These are phyloP conservation scores for Tolypeutes matacus DNA, from an alignment of 2,797 vertebrate genomes.

Conservation along the genomic window DNA sequence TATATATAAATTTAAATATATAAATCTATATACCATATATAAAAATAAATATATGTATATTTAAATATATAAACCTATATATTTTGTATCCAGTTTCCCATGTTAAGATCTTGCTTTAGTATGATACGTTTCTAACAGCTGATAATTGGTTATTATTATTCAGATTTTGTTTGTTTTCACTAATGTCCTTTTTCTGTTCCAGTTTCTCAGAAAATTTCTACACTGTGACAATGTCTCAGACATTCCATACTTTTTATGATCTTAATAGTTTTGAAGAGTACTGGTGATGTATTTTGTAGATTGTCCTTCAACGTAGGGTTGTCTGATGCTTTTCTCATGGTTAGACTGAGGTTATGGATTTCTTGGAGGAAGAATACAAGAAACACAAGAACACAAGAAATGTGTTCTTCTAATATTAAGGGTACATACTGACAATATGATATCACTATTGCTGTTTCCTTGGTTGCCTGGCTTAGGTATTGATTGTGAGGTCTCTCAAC, in stretches of 20 bases:
- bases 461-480: not conserved
- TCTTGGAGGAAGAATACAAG: not conserved
- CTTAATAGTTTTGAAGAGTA: conserved; percentile 23
- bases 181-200: not conserved
- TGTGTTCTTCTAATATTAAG: too few species aligned
- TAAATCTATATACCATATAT: too few species aligned
- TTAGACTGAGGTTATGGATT: not conserved
- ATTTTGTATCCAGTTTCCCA: not conserved
- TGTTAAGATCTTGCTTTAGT: not conserved
- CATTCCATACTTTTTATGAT: not conserved
- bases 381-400: too few species aligned
- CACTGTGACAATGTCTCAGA: not conserved
- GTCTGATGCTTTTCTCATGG: not conserved
- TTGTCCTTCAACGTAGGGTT: not conserved
- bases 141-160: not conserved
- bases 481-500: not conserved
- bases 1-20: too few species aligned
- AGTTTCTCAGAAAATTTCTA: not conserved
- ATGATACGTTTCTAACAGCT: not conserved
- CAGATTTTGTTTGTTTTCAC: not conserved
- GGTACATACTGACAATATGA: not conserved
- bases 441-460: not conserved
- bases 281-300: not conserved
- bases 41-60: too few species aligned
- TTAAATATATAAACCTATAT: not conserved